Base-by-base conservation (phyloP, 2,888 invertebrate species). In the Parapristionchus giblindavisi region DNA sequence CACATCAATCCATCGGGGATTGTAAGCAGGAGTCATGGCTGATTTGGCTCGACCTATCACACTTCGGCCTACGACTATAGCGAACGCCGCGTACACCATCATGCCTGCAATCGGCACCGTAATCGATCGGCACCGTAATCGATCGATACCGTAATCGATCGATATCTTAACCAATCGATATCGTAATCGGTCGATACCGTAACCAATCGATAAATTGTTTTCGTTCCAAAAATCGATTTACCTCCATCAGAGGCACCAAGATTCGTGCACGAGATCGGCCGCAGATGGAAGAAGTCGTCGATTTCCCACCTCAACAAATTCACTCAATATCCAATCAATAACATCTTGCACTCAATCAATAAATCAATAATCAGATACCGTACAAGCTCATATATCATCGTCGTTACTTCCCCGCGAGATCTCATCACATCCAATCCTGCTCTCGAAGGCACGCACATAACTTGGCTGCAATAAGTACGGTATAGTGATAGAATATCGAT, bases 1-100 rank as follows among this genome's bases (percentile, higher is more conserved):
- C 27, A 72, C 72, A 58, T 72, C 72, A 14, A 60, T 27, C 72
- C 72, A 72, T 60, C 72, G 38, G 17, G 72, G 58, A n/a, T 60
- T 72, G 58, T 60, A 43, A 5, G 36, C 72, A 1, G 58, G 43
- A 24, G 48, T 34, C 43, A 72, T 29, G 14, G 58, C 36, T 17
- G 72, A 60, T n/a, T 32, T 40, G 29, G 24, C 60, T 5, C 48
- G 40, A 1, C 58, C 72, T n/a, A 72, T n/a, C 34, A 72, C 48
- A 60, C 48, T 58, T 21, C 48, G 40, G 1, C 72, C 72, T 11
- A 72, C 72, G 4, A 48, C 48, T 14, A 72, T 24, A 43, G 48
- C 48, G 60, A 72, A 72, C 1, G 72, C 72, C 4, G 48, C 72
- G 32, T 72, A 72, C 43, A 72, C 60, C 11, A 34, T 40, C 48